Evolutionary conservation across 2,888 invertebrate species (phyloP).

Genomic region (Sinelater perroti): DNA sequence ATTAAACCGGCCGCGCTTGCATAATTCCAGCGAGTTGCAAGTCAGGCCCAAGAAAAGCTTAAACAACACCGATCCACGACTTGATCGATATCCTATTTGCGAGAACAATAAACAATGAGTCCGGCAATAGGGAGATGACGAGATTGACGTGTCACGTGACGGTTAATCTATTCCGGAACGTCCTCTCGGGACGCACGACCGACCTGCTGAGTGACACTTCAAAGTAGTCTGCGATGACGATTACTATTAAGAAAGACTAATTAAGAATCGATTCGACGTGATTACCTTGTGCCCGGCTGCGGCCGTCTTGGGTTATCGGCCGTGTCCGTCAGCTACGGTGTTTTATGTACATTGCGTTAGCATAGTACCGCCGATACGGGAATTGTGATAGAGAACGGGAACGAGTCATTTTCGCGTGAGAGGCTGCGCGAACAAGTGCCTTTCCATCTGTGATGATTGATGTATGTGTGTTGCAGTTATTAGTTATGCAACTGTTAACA

Average conservation of each 20-base stretch:
- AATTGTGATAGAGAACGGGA: too few species aligned
- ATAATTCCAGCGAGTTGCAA: constrained; percentile 44
- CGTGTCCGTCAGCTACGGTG: neutral
- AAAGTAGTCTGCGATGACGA: constrained; percentile 49
- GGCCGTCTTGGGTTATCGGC: constrained; percentile 9
- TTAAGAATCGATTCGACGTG: constrained; percentile 47
- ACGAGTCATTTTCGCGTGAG: too few species aligned
- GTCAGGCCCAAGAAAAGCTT: constrained; percentile 44
- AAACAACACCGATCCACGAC: constrained; percentile 41
- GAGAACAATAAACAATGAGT: constrained; percentile 57
- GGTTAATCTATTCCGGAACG: constrained; percentile 41
- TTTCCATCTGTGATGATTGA: too few species aligned
- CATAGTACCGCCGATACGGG: too few species aligned
- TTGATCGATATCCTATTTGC: constrained; percentile 45
- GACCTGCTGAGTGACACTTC: constrained; percentile 55
- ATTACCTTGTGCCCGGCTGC: constrained; percentile 24
- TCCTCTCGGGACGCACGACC: constrained; percentile 54
- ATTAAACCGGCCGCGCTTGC: constrained; percentile 47
- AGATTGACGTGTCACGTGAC: constrained; percentile 49
- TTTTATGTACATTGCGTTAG: too few species aligned
- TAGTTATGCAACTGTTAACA: too few species aligned
- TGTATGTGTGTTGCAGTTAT: too few species aligned
- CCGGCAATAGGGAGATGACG: constrained; percentile 52
- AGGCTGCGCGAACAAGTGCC: too few species aligned
- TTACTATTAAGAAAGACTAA: constrained; percentile 52